phyloP scores from a whole-genome alignment of 2,113 vertebrate species.

The Pedionomus torquatus region DNA sequence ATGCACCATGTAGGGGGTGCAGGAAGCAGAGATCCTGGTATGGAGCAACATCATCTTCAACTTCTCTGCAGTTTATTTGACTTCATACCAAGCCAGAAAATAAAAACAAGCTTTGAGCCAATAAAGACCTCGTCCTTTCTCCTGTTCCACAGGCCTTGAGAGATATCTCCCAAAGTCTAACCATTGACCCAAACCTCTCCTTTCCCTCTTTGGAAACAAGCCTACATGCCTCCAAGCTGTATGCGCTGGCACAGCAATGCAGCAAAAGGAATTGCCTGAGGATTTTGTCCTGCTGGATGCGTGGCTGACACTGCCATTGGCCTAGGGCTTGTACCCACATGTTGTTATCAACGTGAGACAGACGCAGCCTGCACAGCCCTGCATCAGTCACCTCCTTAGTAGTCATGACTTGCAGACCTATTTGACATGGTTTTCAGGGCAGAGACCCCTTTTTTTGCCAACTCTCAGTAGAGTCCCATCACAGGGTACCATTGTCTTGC shows the following conservation, averaged over 20 bases:
- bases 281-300: accelerated
- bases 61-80: not conserved
- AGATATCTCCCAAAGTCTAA: not conserved
- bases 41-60: not conserved
- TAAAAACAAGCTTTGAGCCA: not conserved
- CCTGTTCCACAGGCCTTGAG: not conserved
- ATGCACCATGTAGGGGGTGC: accelerated
- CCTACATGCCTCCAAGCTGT: not conserved
- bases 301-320: accelerated
- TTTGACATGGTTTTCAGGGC: not conserved
- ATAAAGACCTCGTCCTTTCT: not conserved
- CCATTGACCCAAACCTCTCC: not conserved
- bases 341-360: not conserved
- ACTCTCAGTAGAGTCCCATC: not conserved
- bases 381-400: not conserved
- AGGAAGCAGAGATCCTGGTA: not conserved
- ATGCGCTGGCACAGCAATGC: not conserved
- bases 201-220: not conserved
- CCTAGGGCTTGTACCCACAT: not conserved
- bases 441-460: not conserved
- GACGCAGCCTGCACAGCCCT: not conserved
- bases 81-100: not conserved
- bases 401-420: not conserved
- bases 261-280: not conserved
- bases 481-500: not conserved